A percentile compares a stretch with the other conserved stretches of the same genome.
phyloP scores from a whole-genome alignment of 2,797 vertebrate species.

The Hapalemur alaotrensis region DNA sequence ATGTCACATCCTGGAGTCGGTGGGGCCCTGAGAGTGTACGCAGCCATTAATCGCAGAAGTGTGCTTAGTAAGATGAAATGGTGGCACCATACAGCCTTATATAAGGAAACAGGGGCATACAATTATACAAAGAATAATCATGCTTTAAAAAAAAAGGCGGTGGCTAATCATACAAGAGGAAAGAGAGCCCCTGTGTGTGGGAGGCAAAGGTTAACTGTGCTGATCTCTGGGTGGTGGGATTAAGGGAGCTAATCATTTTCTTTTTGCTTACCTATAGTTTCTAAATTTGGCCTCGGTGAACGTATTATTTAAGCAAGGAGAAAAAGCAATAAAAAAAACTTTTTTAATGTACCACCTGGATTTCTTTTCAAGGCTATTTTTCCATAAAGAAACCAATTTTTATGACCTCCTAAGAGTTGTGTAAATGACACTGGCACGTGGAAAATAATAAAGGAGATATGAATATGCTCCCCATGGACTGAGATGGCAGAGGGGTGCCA shows the following conservation, averaged over 20 bases:
- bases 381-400: slow-evolving; percentile 24
- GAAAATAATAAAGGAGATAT: background rate
- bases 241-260: background rate
- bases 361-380: slow-evolving; percentile 44
- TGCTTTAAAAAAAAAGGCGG: background rate
- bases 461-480: accelerated
- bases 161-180: background rate
- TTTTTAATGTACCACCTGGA: background rate
- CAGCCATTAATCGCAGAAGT: background rate
- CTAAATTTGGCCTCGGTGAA: slow-evolving; percentile 36
- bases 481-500: background rate
- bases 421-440: background rate
- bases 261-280: slow-evolving; percentile 26
- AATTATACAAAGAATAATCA: background rate
- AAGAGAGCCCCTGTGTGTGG: background rate
- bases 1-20: accelerated
- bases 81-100: background rate
- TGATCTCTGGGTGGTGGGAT: background rate
- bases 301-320: slow-evolving; percentile 37
- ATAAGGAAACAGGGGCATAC: background rate
- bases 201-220: background rate
- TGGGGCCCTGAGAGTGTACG: accelerated
- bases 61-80: background rate
- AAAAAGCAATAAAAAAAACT: background rate
- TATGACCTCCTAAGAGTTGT: background rate